These are phyloP conservation scores for Molossus alvarezi DNA, from an alignment of 2,797 vertebrate species.

Conservation along the genomic window DNA sequence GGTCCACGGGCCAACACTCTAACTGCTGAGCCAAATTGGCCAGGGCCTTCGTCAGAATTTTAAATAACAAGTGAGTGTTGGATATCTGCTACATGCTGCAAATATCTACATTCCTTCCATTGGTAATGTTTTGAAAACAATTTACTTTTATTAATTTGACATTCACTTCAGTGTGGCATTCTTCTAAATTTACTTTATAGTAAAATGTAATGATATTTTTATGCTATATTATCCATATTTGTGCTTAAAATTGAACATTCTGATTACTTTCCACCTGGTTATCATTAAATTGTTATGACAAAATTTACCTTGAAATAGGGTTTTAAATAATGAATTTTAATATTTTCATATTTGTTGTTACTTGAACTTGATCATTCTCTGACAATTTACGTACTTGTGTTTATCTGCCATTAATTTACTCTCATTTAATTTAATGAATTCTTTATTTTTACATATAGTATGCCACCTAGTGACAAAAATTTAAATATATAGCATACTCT, in stretches of 20 bases:
- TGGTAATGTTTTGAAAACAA: neutral
- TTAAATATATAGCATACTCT: neutral
- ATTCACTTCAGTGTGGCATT: neutral
- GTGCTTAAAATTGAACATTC: neutral
- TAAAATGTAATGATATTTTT: neutral
- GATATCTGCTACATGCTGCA: neutral
- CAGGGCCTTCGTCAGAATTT: neutral
- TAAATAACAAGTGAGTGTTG: neutral
- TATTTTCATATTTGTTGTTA: neutral
- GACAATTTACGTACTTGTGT: neutral
- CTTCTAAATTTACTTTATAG: neutral
- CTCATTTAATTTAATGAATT: neutral
- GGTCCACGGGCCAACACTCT: no score
- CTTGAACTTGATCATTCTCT: constrained; percentile 48
- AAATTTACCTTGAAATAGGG: neutral
- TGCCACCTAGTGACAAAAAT: constrained; percentile 88
- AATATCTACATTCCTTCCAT: neutral
- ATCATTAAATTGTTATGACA: neutral
- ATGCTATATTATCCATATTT: accelerated
- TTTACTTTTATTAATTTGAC: neutral
- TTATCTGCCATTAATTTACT: constrained; percentile 12
- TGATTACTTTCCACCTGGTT: neutral
- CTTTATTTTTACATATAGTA: constrained; percentile 75
- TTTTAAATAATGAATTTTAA: constrained; percentile 7
- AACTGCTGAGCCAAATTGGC: no score